Percentiles rank a stretch among this genome's conserved stretches.
phyloP scores from a whole-genome alignment of 2,888 invertebrate species.

The Abscondita cerata region DNA sequence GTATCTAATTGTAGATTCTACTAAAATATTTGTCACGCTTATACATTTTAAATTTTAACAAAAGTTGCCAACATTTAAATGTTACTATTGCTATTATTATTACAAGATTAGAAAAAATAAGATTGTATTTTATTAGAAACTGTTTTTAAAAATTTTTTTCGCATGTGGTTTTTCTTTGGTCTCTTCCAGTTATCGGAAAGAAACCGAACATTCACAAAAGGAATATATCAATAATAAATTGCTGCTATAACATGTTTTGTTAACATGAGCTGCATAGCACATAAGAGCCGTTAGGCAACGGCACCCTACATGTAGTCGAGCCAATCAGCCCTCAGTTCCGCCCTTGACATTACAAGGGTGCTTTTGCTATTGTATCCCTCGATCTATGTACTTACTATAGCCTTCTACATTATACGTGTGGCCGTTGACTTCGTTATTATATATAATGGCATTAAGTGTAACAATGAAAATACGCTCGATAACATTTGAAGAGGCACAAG shows the following conservation, averaged over 20 bases:
- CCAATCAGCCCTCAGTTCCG: slow-evolving; percentile 53
- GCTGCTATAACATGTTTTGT: slow-evolving; percentile 48
- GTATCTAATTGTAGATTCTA: no score
- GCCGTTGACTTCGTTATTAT: slow-evolving; percentile 34
- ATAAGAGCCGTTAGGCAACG: slow-evolving; percentile 50
- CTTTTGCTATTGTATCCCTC: slow-evolving; percentile 38
- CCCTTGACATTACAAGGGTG: slow-evolving; percentile 53
- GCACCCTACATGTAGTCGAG: slow-evolving; percentile 51
- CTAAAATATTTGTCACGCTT: no score
- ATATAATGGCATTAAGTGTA: slow-evolving; percentile 25
- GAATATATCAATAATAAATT: slow-evolving; percentile 26
- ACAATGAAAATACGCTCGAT: slow-evolving; percentile 20
- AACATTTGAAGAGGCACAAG: slow-evolving; percentile 1
- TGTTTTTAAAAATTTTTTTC: no score
- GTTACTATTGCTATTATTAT: no score
- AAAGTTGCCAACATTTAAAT: no score
- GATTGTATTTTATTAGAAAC: no score
- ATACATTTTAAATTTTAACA: no score
- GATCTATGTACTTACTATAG: slow-evolving; percentile 29
- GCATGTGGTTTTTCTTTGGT: no score
- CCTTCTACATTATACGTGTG: slow-evolving; percentile 21
- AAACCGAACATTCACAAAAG: background rate
- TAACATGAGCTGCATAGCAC: slow-evolving; percentile 40
- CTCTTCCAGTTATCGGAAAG: no score
- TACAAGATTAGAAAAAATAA: no score